Evolutionary conservation across 2,113 vertebrate species (phyloP).

Genomic region (Platycercus adscitus): DNA sequence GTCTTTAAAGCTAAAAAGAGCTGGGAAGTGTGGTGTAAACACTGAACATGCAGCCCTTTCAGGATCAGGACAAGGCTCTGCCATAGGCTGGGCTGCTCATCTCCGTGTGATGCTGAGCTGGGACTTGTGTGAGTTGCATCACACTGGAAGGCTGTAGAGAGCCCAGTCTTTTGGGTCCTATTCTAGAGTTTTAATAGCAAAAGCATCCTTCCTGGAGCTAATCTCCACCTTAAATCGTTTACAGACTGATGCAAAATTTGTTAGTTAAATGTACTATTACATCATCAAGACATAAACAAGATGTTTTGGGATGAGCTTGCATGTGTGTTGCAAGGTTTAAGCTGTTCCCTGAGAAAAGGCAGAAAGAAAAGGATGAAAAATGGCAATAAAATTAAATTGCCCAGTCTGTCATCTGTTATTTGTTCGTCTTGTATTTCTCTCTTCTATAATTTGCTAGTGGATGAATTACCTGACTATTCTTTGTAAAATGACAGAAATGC

Average conservation of each 20-base stretch:
- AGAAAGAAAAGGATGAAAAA: background rate
- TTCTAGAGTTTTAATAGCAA: background rate
- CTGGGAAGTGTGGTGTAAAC: background rate
- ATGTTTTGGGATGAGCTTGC: background rate
- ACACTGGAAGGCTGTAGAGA: background rate
- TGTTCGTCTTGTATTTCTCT: background rate
- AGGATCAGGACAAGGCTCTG: background rate
- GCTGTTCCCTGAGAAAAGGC: background rate
- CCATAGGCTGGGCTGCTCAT: accelerated
- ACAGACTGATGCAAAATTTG: background rate
- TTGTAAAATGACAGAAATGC: background rate
- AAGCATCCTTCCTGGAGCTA: background rate
- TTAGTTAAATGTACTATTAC: background rate
- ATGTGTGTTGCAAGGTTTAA: background rate
- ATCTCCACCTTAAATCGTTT: background rate
- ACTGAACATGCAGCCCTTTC: background rate
- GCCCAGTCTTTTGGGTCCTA: background rate
- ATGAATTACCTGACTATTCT: background rate
- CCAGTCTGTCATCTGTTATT: background rate
- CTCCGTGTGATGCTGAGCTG: background rate
- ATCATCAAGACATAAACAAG: background rate
- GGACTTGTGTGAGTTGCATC: no score
- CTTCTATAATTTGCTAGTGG: background rate
- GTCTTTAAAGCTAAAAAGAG: slow-evolving; percentile 7
- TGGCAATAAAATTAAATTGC: background rate